phyloP scores from a whole-genome alignment of 2,797 vertebrate species.

The Parambassis ranga region DNA sequence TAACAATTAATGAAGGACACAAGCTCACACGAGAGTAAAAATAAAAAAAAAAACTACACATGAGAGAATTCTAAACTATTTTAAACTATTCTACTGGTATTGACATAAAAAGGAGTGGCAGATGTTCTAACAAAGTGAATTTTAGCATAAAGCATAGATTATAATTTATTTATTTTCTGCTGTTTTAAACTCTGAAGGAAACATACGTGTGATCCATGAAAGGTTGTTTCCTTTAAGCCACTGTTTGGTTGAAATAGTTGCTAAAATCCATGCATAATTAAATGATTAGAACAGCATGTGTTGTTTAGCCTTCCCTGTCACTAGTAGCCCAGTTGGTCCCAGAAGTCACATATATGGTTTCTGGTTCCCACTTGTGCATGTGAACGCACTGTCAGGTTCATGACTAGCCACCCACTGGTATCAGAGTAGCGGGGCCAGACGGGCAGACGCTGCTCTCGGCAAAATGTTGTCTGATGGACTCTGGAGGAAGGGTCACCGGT shows the following conservation, averaged over 20 bases:
- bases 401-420: constrained; percentile 66
- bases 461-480: constrained; percentile 68
- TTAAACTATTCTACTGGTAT: too few species aligned
- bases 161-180: too few species aligned
- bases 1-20: too few species aligned
- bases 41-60: too few species aligned
- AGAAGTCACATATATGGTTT: constrained; percentile 78
- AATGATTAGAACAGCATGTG: not conserved
- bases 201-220: too few species aligned
- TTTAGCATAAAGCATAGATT: not conserved
- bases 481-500: constrained; percentile 67
- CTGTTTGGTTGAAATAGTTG: too few species aligned
- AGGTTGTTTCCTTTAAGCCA: too few species aligned
- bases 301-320: not conserved
- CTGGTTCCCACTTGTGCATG: constrained; percentile 70
- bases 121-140: not conserved
- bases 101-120: too few species aligned
- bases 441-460: constrained; percentile 64
- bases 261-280: not conserved
- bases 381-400: constrained; percentile 76
- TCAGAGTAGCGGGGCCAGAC: constrained; percentile 73
- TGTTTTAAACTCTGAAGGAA: not conserved
- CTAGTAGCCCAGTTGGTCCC: constrained; percentile 79
- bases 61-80: too few species aligned
- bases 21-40: too few species aligned